These are phyloP conservation scores for Drosophila bipectinata DNA, from an alignment of 1,140 invertebrate genomes.

Conservation along the genomic window DNA sequence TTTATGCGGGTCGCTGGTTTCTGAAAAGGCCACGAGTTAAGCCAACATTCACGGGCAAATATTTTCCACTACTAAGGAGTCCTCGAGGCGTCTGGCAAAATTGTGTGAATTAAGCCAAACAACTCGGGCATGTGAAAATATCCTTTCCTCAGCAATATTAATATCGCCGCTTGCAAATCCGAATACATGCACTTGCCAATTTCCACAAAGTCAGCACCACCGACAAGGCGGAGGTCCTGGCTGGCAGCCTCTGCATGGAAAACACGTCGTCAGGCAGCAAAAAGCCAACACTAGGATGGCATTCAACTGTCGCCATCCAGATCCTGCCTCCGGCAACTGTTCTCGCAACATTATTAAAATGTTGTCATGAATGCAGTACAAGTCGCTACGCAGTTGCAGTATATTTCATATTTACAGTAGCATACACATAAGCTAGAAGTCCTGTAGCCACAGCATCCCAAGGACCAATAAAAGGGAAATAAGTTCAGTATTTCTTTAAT, in stretches of 20 bases:
- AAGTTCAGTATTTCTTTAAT: constrained; percentile 12
- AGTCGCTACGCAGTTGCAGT: constrained; percentile 29
- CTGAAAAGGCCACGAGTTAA: constrained; percentile 46
- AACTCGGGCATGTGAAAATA: background rate
- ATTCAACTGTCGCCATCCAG: constrained; percentile 40
- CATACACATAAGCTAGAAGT: constrained; percentile 10
- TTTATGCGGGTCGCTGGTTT: constrained; percentile 7
- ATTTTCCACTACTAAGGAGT: background rate
- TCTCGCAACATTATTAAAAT: constrained; percentile 67
- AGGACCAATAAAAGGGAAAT: constrained; percentile 4
- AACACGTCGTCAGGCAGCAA: constrained; percentile 36
- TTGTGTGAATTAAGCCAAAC: constrained; percentile 7
- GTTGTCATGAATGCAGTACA: constrained; percentile 69
- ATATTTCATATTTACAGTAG: constrained; percentile 62
- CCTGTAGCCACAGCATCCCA: constrained; percentile 10
- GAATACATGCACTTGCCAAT: constrained; percentile 34
- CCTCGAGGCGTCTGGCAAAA: constrained; percentile 1
- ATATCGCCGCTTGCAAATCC: constrained; percentile 12
- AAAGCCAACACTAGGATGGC: constrained; percentile 34
- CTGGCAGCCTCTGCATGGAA: constrained; percentile 1
- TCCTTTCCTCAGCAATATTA: constrained; percentile 11
- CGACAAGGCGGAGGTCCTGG: background rate
- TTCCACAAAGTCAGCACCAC: constrained; percentile 7
- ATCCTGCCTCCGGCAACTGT: constrained; percentile 32
- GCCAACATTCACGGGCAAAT: constrained; percentile 33